phyloP scores from a whole-genome alignment of 2,888 invertebrate genomes.

The Coecobrya sp. region DNA sequence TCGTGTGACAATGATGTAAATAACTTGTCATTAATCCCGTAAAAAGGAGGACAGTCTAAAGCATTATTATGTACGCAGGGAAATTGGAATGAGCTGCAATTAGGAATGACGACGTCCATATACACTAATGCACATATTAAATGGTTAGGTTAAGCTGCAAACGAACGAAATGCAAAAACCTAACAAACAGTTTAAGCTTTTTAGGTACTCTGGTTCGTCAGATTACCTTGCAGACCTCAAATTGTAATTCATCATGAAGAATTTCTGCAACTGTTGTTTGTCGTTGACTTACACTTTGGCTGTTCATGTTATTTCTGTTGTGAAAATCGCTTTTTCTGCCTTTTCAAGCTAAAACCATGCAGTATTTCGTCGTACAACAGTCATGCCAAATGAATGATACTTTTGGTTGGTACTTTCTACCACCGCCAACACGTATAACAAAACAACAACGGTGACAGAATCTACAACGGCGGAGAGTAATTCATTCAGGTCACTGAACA shows the following conservation, averaged over 20 bases:
- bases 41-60: slow-evolving; percentile 40
- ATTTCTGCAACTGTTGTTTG: slow-evolving; percentile 33
- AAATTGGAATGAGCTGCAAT: slow-evolving; percentile 19
- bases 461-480: slow-evolving; percentile 54
- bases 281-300: slow-evolving; percentile 3
- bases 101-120: slow-evolving; percentile 9
- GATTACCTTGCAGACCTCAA: slow-evolving; percentile 61
- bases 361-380: not conserved
- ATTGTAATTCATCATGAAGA: slow-evolving; percentile 75
- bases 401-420: slow-evolving; percentile 4
- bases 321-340: not conserved
- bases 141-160: not conserved
- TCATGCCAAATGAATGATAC: slow-evolving; percentile 11
- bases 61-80: not conserved
- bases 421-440: not conserved
- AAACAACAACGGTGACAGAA: slow-evolving; percentile 34
- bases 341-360: not conserved
- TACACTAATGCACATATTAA: slow-evolving; percentile 9
- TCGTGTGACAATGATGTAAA: slow-evolving; percentile 72
- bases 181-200: slow-evolving; percentile 10
- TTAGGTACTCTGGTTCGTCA: not conserved
- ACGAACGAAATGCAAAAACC: slow-evolving; percentile 1
- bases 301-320: not conserved
- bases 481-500: slow-evolving; percentile 79
- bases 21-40: slow-evolving; percentile 62